These are phyloP conservation scores for Propsilocerus akamusi DNA, from an alignment of 1,140 invertebrate genomes.

Conservation along the genomic window DNA sequence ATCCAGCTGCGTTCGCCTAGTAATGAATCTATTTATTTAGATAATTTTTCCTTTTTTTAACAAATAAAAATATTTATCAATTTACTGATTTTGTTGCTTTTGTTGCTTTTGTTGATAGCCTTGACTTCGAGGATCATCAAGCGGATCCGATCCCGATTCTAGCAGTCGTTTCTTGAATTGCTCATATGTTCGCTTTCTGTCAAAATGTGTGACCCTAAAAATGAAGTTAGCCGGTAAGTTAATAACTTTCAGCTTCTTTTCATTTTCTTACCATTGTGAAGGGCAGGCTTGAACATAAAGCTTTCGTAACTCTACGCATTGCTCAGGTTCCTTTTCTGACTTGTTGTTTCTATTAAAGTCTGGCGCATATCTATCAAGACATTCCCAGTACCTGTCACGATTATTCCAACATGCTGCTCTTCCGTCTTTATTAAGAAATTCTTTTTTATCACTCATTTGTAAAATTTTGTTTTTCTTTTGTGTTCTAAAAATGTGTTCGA, in stretches of 20 bases:
- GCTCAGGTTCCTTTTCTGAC: constrained; percentile 25
- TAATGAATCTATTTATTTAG: no score
- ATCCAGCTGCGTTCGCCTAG: no score
- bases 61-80: no score
- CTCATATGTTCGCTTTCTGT: constrained; percentile 70
- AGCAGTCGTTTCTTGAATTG: constrained; percentile 77
- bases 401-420: constrained; percentile 66
- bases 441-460: no score
- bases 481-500: no score
- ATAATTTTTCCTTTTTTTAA: no score
- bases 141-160: constrained; percentile 68
- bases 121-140: no score
- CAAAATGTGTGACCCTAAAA: constrained; percentile 74
- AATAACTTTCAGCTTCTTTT: neutral
- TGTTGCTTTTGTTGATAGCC: constrained; percentile 8
- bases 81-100: no score
- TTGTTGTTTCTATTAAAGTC: constrained; percentile 21
- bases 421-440: constrained; percentile 59
- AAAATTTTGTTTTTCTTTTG: no score
- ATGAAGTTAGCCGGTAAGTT: constrained; percentile 5
- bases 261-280: constrained; percentile 43
- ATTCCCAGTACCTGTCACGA: constrained; percentile 78
- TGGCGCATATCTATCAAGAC: constrained; percentile 50
- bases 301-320: constrained; percentile 53
- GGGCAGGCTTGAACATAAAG: constrained; percentile 68